Conservation (phyloP, 2,113 vertebrate species). For the Dunckerocampus dactyliophorus region DNA sequence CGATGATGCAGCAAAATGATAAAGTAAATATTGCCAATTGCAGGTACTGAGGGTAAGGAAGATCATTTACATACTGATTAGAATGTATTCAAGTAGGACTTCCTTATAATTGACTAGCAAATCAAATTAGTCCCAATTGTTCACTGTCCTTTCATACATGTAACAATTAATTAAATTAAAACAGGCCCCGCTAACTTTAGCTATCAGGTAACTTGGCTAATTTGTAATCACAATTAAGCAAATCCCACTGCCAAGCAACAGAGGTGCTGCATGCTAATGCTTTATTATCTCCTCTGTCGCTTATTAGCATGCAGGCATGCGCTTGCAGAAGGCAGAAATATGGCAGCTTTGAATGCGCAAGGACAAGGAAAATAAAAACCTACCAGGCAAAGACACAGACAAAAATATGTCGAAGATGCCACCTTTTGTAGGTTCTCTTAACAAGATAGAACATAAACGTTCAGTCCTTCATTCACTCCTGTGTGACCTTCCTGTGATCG, state of each 20-base stretch:
- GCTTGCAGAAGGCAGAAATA: constrained; percentile 15
- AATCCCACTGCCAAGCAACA: constrained; percentile 34
- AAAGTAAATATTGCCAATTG: constrained; percentile 26
- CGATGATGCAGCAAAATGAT: not conserved
- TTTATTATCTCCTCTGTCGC: constrained; percentile 27
- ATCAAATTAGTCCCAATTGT: constrained; percentile 59
- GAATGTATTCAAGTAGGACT: constrained; percentile 34
- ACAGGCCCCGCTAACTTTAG: constrained; percentile 38
- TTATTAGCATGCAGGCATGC: constrained; percentile 41
- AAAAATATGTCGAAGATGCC: too few relatives aligned
- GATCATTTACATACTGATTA: constrained; percentile 57
- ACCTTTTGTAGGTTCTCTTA: too few relatives aligned
- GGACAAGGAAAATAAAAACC: constrained; percentile 7
- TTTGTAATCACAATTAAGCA: constrained; percentile 66
- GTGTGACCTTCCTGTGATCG: too few relatives aligned
- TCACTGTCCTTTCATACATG: constrained; percentile 41
- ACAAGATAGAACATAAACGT: too few relatives aligned
- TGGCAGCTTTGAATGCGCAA: constrained; percentile 23
- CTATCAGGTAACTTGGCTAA: constrained; percentile 60
- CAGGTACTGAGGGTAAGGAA: constrained; percentile 14
- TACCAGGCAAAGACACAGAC: too few relatives aligned
- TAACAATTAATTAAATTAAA: constrained; percentile 59
- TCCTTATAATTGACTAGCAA: constrained; percentile 48
- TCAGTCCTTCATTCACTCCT: too few relatives aligned
- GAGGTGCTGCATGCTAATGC: constrained; percentile 55